phyloP scores from a whole-genome alignment of 2,888 invertebrate genomes.

The Amphipoea lucens region DNA sequence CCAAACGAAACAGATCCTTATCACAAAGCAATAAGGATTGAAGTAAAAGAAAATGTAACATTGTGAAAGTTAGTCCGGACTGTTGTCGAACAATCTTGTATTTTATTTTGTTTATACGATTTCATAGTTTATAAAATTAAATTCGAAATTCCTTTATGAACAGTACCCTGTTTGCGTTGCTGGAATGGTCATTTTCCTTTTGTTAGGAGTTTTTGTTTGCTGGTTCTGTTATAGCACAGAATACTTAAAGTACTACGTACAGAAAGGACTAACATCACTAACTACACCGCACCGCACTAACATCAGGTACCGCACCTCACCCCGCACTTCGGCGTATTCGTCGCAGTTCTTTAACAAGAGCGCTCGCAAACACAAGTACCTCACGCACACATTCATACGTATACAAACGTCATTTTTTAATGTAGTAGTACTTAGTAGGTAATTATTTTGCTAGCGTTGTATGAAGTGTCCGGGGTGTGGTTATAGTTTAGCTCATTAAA shows the following conservation, averaged over 20 bases:
- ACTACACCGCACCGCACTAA: no score
- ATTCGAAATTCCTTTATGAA: constrained; percentile 48
- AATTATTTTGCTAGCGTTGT: no score
- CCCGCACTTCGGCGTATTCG: no score
- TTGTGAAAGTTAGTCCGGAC: constrained; percentile 44
- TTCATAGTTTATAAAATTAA: constrained; percentile 60
- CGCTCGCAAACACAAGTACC: no score
- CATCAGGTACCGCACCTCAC: no score
- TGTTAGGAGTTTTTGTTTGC: background rate
- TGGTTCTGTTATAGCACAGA: background rate
- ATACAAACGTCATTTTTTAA: no score
- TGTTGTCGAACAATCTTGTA: constrained; percentile 62
- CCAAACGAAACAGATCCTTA: constrained; percentile 36
- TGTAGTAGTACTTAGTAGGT: no score
- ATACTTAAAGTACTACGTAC: no score
- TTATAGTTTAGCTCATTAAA: background rate
- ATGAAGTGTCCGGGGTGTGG: no score
- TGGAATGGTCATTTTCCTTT: background rate
- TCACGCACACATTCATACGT: no score
- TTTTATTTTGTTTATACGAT: constrained; percentile 63
- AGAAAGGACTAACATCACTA: no score
- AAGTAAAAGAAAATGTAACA: constrained; percentile 20
- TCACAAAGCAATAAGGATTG: background rate
- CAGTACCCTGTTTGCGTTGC: constrained; percentile 14
- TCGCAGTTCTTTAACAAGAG: no score